Evolutionary conservation across 2,888 invertebrate genomes (phyloP), one percentile per base, ranked within the genome.

Genomic region (Andrena marginata): DNA sequence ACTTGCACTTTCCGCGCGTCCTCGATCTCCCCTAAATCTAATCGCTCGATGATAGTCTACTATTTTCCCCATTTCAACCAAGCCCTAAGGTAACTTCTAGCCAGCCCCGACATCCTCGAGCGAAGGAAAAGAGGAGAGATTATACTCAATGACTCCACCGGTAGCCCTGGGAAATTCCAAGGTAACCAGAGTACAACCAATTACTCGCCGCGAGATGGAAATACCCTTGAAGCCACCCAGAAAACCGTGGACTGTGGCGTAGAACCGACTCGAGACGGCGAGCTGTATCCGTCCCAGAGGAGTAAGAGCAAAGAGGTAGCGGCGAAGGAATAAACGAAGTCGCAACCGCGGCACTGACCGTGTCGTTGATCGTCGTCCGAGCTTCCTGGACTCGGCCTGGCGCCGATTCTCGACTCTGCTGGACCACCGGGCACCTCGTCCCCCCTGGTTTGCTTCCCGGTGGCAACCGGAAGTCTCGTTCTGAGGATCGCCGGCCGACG

Each of bases 321-420:
- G 26, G 10, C 48, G 49, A 0, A 59, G 23, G 5, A 13, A 75
- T 35, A 74, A 65, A 16, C 48, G 23, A 42, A 35, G 35, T 16
- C 65, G 80, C 51, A 29, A 29, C 16, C 68, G 73, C 65, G 31
- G 71, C 87, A 88, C 88, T 88, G 83, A 88, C 87, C 85, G 86
- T 89, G 67, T 77, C 63, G 65, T 48, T 59, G 71, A 51, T 75
- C 54, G 29, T 65, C 29, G 77, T 84, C 63, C 73, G 70, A 72
- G n/a, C 56, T 64, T 60, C 33, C 60, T 69, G 3, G 59, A 63
- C 59, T 68, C 29, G 64, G 31, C 60, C 64, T 49, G 72, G 56
- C 64, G 77, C 42, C 77, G 71, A 62, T 75, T 59, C 65, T 77
- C 68, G 80, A 84, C 85, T 80, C 86, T 87, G 88, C 87, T 10